phyloP scores from a whole-genome alignment of 2,113 vertebrate species.

The Microtus montanus region DNA sequence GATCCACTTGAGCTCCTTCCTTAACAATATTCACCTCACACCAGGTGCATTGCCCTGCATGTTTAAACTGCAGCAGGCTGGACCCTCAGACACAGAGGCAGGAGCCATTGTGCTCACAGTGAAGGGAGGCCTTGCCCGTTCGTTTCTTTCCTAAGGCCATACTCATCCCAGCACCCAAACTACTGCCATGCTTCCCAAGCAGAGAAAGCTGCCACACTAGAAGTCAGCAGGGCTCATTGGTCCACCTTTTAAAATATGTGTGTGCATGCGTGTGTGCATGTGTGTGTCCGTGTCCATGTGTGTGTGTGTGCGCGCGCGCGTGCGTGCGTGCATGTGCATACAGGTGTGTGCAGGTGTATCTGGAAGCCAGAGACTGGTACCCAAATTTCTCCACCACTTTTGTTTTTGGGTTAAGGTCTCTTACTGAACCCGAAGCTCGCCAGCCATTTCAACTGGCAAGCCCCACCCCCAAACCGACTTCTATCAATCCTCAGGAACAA shows the following conservation, averaged over 20 bases:
- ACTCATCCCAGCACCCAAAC: background rate
- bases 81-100: no score
- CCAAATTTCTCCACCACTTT: background rate
- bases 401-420: background rate
- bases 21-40: background rate
- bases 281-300: background rate
- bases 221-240: background rate
- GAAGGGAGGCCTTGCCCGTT: background rate
- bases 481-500: background rate
- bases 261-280: background rate
- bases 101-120: background rate
- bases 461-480: no score
- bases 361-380: background rate
- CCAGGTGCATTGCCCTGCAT: no score
- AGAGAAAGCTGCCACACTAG: background rate
- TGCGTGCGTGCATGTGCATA: background rate
- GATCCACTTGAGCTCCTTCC: accelerated
- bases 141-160: background rate
- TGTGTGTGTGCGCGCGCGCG: background rate
- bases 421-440: background rate
- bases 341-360: background rate
- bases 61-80: background rate
- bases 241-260: background rate
- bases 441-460: background rate
- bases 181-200: background rate